These are phyloP conservation scores for Ochotona curzoniae DNA, from an alignment of 2,113 vertebrate genomes.

Conservation along the genomic window DNA sequence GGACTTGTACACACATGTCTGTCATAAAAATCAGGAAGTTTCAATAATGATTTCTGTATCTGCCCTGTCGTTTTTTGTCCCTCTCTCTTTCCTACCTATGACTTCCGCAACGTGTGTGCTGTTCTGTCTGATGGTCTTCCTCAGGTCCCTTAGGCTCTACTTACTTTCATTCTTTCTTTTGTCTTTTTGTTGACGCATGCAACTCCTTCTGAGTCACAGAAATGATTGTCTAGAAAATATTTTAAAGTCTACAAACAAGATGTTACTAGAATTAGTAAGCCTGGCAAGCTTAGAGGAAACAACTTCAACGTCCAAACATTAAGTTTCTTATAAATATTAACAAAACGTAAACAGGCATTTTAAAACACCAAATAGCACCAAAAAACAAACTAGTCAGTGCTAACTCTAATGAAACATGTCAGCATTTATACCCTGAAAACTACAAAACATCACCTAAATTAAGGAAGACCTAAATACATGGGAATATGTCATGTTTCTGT, in stretches of 20 bases:
- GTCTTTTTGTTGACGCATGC: background rate
- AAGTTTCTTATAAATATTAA: too few species aligned
- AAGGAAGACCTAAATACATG: too few species aligned
- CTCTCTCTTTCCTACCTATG: background rate
- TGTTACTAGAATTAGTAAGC: background rate
- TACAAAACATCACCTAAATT: too few species aligned
- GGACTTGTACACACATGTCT: background rate
- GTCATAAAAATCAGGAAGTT: background rate
- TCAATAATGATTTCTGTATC: background rate
- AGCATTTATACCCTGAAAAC: too few species aligned
- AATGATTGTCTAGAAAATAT: background rate
- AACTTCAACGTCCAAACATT: too few species aligned
- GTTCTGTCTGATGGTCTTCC: background rate
- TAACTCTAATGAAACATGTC: too few species aligned
- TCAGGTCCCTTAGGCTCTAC: background rate
- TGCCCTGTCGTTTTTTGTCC: background rate
- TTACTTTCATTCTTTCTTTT: background rate
- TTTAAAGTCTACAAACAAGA: background rate
- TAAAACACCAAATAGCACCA: too few species aligned
- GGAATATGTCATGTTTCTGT: too few species aligned
- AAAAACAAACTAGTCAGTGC: too few species aligned
- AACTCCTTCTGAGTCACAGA: background rate
- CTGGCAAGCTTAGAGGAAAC: too few species aligned
- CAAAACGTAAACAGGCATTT: too few species aligned
- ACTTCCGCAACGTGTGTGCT: too few species aligned